Evolutionary conservation across 2,797 vertebrate genomes (phyloP).

Genomic region (Sebastes minor): DNA sequence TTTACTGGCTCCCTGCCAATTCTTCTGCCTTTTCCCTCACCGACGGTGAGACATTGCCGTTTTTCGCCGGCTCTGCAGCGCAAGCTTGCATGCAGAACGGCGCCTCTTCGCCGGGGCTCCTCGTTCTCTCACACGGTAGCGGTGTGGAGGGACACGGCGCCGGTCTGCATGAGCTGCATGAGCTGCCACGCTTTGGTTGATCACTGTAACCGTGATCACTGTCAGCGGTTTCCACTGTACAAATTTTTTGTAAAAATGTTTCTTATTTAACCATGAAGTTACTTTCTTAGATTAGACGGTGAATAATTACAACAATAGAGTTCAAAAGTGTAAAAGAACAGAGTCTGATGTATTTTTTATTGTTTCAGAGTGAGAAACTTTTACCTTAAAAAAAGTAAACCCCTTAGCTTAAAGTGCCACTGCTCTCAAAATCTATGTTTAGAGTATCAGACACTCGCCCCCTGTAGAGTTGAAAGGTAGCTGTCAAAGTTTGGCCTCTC

Average conservation of each 20-base stretch:
- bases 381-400: not conserved
- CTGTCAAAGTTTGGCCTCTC: constrained; percentile 28
- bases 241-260: not conserved
- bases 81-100: no score
- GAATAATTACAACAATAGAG: not conserved
- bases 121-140: no score
- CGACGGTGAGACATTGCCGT: no score
- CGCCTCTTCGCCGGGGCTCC: no score
- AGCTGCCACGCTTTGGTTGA: no score
- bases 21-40: no score
- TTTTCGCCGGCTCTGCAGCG: no score
- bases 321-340: not conserved
- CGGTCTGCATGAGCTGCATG: no score
- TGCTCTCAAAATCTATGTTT: not conserved
- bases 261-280: not conserved
- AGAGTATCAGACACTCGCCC: constrained; percentile 27
- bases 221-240: no score
- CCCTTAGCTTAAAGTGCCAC: not conserved
- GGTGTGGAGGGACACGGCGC: no score
- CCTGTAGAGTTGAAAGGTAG: constrained; percentile 42
- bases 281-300: not conserved
- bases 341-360: not conserved
- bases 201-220: no score
- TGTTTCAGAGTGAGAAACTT: not conserved
- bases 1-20: no score